A percentile compares a stretch with the other conserved stretches of the same genome.
These are phyloP conservation scores for Ormia ochracea DNA, from an alignment of 2,888 invertebrate species.

Conservation along the genomic window DNA sequence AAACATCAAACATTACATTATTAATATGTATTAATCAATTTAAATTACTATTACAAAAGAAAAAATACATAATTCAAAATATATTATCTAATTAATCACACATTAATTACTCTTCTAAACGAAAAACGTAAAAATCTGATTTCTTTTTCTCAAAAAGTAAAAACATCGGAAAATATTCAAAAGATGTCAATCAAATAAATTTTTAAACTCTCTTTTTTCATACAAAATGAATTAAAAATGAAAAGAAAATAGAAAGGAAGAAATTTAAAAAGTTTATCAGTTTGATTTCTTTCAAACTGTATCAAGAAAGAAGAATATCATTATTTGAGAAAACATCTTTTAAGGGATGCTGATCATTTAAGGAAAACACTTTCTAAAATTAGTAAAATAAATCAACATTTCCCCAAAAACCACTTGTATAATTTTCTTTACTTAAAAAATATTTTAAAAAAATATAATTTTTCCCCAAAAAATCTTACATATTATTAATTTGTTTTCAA, in stretches of 20 bases:
- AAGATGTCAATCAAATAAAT: no score
- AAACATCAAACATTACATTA: constrained; percentile 34
- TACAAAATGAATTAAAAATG: constrained; percentile 5
- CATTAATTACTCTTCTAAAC: constrained; percentile 43
- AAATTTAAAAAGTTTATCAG: constrained; percentile 27
- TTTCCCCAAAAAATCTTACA: constrained; percentile 1
- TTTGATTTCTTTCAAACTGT: constrained; percentile 14
- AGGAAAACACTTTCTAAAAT: constrained; percentile 34
- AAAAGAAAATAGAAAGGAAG: constrained; percentile 20
- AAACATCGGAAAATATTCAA: constrained; percentile 20
- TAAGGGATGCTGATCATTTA: constrained; percentile 51
- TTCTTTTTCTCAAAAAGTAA: constrained; percentile 58
- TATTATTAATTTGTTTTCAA: constrained; percentile 25
- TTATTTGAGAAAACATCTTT: constrained; percentile 43
- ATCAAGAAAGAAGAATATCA: constrained; percentile 38
- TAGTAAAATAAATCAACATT: constrained; percentile 55
- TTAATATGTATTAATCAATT: constrained; percentile 53
- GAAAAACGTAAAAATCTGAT: constrained; percentile 53
- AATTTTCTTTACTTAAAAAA: constrained; percentile 14
- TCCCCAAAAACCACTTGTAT: background rate
- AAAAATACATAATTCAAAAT: constrained; percentile 46
- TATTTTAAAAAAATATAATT: constrained; percentile 6
- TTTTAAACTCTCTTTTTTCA: constrained; percentile 26
- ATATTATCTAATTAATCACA: constrained; percentile 57
- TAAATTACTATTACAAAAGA: constrained; percentile 29